A percentile compares a stretch with the other conserved stretches of the same genome.
Conservation (phyloP, 1,140 invertebrate species). For the Callitettix versicolor region DNA sequence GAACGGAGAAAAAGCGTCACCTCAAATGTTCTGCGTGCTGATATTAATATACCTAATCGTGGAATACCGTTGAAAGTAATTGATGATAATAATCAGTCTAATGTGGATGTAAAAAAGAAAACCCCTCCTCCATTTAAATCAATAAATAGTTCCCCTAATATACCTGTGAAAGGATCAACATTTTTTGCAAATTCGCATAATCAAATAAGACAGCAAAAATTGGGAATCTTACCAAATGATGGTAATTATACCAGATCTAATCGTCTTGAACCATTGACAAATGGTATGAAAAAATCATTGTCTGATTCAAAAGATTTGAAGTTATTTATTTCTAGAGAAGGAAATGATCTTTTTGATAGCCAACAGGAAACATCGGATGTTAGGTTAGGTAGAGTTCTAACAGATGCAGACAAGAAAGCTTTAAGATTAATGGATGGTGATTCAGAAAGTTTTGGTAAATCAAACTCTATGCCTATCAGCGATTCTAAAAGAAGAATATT, state of each 20-base stretch:
- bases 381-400: slow-evolving; percentile 9
- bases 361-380: slow-evolving; percentile 2
- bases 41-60: slow-evolving; percentile 14
- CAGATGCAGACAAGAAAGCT: slow-evolving; percentile 11
- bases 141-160: slow-evolving; percentile 37
- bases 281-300: slow-evolving; percentile 12
- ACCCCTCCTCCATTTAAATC: slow-evolving; percentile 33
- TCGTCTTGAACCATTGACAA: neutral
- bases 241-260: slow-evolving; percentile 31
- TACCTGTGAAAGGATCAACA: slow-evolving; percentile 39
- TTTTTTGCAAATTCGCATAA: slow-evolving; percentile 54
- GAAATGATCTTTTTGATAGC: slow-evolving; percentile 1
- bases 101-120: slow-evolving; percentile 29
- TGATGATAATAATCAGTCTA: slow-evolving; percentile 40
- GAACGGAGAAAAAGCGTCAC: slow-evolving; percentile 34
- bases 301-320: slow-evolving; percentile 14
- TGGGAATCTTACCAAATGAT: slow-evolving; percentile 29
- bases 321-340: neutral
- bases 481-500: slow-evolving; percentile 40
- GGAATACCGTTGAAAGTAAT: slow-evolving; percentile 40
- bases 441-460: slow-evolving; percentile 28
- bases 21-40: neutral
- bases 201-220: slow-evolving; percentile 30
- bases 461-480: slow-evolving; percentile 36
- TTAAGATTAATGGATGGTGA: slow-evolving; percentile 27